A percentile compares a stretch with the other conserved stretches of the same genome.
Conservation (phyloP, 2,797 vertebrate species). For the Poeciliopsis turneri region DNA sequence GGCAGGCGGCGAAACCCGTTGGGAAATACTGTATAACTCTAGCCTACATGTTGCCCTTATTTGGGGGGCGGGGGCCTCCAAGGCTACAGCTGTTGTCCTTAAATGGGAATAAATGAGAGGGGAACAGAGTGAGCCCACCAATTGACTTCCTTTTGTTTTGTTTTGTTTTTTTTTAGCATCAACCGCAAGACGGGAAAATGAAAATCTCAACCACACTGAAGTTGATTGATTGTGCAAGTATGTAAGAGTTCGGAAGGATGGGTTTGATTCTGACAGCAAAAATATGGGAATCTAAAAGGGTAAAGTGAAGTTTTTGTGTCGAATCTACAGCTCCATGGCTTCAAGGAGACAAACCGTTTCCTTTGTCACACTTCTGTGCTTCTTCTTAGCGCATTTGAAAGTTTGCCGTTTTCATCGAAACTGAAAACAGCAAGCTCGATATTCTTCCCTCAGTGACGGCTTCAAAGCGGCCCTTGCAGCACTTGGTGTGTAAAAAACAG, state of each 20-base stretch:
- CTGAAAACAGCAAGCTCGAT: neutral
- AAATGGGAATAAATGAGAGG: conserved; percentile 70
- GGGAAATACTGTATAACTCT: conserved; percentile 72
- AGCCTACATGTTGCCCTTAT: conserved; percentile 70
- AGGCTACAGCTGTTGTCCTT: conserved; percentile 63
- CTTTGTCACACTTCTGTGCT: neutral
- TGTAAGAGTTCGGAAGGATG: neutral
- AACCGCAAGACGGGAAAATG: neutral
- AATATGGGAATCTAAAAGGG: neutral
- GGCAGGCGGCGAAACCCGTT: conserved; percentile 39
- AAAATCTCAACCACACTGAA: neutral
- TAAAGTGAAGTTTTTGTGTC: neutral
- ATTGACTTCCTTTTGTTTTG: neutral
- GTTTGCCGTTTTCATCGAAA: neutral
- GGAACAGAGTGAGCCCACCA: conserved; percentile 24
- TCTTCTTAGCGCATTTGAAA: neutral
- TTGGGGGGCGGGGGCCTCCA: conserved; percentile 56
- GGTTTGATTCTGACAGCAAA: neutral
- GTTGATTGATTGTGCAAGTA: neutral
- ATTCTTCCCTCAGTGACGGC: neutral
- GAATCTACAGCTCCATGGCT: neutral
- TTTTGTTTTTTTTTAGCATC: neutral
- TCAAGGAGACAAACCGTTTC: neutral
- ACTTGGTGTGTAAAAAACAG: neutral
- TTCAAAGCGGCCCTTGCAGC: neutral